A percentile compares a stretch with the other conserved stretches of the same genome.
Conservation (phyloP, 2,888 invertebrate species). For the Fragum sueziense region DNA sequence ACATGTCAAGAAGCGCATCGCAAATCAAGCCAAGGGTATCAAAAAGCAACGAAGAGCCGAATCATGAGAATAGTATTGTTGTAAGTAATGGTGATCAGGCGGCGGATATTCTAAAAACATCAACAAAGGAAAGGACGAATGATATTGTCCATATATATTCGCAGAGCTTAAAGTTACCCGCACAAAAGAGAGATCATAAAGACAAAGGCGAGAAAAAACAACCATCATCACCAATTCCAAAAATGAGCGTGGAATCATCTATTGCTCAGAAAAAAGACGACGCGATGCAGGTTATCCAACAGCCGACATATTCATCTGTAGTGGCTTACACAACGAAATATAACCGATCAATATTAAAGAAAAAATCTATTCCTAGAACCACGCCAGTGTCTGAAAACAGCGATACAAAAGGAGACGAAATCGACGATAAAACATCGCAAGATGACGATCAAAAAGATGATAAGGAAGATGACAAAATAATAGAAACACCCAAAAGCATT, state of each 20-base stretch:
- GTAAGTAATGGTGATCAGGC: no score
- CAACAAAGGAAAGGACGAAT: neutral
- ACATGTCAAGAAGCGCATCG: neutral
- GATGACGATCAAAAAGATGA: neutral
- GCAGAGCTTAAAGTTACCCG: neutral
- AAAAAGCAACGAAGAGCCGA: no score
- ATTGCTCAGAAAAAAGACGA: neutral
- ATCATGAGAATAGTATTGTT: no score
- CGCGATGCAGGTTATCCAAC: neutral
- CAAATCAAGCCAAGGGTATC: neutral
- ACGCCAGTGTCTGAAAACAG: neutral
- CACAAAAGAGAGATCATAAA: neutral
- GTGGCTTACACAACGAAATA: conserved; percentile 4
- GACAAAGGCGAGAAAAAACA: neutral
- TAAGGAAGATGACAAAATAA: neutral
- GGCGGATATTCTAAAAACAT: no score
- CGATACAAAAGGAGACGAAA: neutral
- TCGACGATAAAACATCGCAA: neutral
- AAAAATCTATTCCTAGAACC: neutral
- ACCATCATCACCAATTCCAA: neutral
- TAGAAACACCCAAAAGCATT: neutral
- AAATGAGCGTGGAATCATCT: neutral
- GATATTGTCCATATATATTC: neutral
- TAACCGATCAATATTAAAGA: neutral
- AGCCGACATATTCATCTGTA: conserved; percentile 5